phyloP scores from a whole-genome alignment of 2,797 vertebrate species.

The Pangasius djambal region DNA sequence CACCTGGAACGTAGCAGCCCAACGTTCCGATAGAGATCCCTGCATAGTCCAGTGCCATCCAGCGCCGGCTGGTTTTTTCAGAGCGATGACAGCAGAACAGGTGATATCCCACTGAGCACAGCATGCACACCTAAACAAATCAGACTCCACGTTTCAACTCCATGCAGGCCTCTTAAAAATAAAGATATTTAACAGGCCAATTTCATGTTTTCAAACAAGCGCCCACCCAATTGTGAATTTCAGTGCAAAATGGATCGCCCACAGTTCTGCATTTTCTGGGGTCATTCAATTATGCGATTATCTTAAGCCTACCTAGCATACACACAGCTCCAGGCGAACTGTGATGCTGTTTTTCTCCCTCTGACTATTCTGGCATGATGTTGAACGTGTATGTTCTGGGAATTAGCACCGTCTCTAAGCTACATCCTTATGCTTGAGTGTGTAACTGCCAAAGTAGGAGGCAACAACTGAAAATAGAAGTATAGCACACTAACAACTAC shows the following conservation, averaged over 20 bases:
- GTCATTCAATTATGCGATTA: slow-evolving; percentile 9
- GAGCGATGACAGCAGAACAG: slow-evolving; percentile 96
- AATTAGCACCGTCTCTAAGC: slow-evolving; percentile 45
- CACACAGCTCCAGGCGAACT: background rate
- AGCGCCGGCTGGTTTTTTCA: slow-evolving; percentile 92
- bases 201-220: slow-evolving; percentile 28
- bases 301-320: slow-evolving; percentile 24
- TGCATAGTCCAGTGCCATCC: slow-evolving; percentile 94
- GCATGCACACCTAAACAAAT: slow-evolving; percentile 89
- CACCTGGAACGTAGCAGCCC: slow-evolving; percentile 95
- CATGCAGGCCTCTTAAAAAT: background rate
- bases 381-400: slow-evolving; percentile 46
- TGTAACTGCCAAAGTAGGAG: slow-evolving; percentile 43
- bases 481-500: slow-evolving; percentile 32
- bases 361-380: slow-evolving; percentile 31
- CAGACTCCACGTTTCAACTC: background rate
- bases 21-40: slow-evolving; percentile 97
- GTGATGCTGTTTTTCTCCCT: slow-evolving; percentile 15
- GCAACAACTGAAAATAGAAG: slow-evolving; percentile 25
- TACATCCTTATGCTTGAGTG: slow-evolving; percentile 47
- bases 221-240: slow-evolving; percentile 28
- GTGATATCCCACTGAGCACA: slow-evolving; percentile 97
- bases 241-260: slow-evolving; percentile 16
- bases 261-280: slow-evolving; percentile 15
- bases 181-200: background rate